These are phyloP conservation scores for Polyommatus iphigenia DNA, from an alignment of 2,888 invertebrate genomes.

Conservation along the genomic window DNA sequence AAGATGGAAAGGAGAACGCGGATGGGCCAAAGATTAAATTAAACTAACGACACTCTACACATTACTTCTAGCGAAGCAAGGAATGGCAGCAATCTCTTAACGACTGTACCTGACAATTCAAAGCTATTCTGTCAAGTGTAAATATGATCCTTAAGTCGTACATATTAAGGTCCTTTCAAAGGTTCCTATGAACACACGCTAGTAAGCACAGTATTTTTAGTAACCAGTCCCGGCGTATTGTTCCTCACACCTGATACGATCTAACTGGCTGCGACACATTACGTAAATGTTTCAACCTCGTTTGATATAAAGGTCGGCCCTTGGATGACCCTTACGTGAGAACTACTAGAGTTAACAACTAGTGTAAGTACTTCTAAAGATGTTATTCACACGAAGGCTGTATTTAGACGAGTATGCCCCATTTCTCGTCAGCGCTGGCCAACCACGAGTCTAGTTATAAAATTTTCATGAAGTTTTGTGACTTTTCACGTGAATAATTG, in stretches of 20 bases:
- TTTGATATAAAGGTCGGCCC: slow-evolving; percentile 21
- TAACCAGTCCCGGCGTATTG: slow-evolving; percentile 3
- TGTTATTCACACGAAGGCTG: background rate
- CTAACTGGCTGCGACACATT: slow-evolving; percentile 19
- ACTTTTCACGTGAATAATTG: too few species aligned
- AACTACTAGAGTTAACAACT: too few species aligned
- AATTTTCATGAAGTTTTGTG: too few species aligned
- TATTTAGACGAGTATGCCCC: background rate
- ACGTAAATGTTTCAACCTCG: slow-evolving; percentile 22
- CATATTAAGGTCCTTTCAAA: background rate
- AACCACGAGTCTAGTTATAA: too few species aligned
- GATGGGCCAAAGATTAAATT: background rate
- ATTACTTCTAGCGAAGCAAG: background rate
- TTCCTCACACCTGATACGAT: slow-evolving; percentile 20
- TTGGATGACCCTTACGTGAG: slow-evolving; percentile 25
- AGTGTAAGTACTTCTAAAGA: background rate
- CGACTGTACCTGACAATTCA: background rate
- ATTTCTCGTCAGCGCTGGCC: background rate
- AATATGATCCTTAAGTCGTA: background rate
- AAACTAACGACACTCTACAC: background rate
- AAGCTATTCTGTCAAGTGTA: background rate
- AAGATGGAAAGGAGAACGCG: background rate
- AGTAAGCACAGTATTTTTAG: slow-evolving; percentile 10
- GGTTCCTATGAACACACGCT: background rate
- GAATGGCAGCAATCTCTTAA: background rate